Base-by-base conservation (phyloP, 37 sponge, comb jelly and placozoan genomes). In the Geodia barretti region DNA sequence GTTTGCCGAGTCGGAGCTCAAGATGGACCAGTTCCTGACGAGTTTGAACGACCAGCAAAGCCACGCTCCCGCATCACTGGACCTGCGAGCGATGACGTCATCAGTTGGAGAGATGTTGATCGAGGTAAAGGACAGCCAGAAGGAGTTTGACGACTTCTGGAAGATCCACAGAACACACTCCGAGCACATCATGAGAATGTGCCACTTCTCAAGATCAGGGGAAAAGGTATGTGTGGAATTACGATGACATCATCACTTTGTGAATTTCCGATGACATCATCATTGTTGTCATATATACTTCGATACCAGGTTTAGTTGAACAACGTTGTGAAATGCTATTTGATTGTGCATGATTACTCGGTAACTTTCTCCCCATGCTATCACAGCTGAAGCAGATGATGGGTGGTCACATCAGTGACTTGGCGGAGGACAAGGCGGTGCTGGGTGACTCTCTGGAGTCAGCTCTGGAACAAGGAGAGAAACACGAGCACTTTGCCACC, bases 201-300 rank as follows among this genome's bases (percentile, higher is more conserved):
- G 88, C 63, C 79, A 88, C 62, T 92, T 87, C 72, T 43, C 73
- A 9, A 84, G 85, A 79, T 62, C 73, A 34, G 92, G 82, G 23
- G 79, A 80, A 29, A 91, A 91, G 87, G 91, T 91, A 76, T 24
- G n/a, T n/a, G n/a, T n/a, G n/a, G n/a, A n/a, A n/a, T n/a, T n/a
- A n/a, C n/a, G n/a, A n/a, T n/a, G n/a, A n/a, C n/a, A n/a, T n/a
- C n/a, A n/a, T n/a, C n/a, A n/a, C n/a, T n/a, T n/a, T n/a, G n/a
- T n/a, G n/a, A n/a, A n/a, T n/a, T n/a, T n/a, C n/a, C n/a, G n/a
- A n/a, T n/a, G n/a, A n/a, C n/a, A n/a, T n/a, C n/a, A n/a, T n/a
- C n/a, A n/a, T n/a, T n/a, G n/a, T n/a, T n/a, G n/a, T n/a, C n/a
- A n/a, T n/a, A n/a, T n/a, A n/a, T n/a, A n/a, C n/a, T n/a, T n/a